Evolutionary conservation across 2,888 invertebrate species (phyloP).

Genomic region (Drosophila picticornis): DNA sequence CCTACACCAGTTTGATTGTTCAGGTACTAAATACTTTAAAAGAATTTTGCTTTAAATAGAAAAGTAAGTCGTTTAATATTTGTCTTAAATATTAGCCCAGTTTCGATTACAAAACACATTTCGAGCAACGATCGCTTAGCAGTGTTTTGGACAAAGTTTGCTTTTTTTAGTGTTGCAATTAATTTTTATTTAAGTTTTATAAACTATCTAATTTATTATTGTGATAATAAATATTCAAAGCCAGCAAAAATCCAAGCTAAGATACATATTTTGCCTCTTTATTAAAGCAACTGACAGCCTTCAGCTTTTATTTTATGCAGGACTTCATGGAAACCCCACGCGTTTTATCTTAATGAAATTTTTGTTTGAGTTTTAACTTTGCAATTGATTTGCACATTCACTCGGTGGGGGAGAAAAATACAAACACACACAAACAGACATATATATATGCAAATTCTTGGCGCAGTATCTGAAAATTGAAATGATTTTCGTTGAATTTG

Average conservation of each 20-base stretch:
- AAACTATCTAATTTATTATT: neutral
- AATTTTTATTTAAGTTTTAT: neutral
- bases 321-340: constrained; percentile 15
- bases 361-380: constrained; percentile 50
- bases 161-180: neutral
- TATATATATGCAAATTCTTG: constrained; percentile 58
- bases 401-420: neutral
- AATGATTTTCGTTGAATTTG: constrained; percentile 73
- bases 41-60: neutral
- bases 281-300: constrained; percentile 13
- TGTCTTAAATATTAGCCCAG: neutral
- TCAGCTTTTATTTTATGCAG: neutral
- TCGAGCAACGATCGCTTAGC: neutral
- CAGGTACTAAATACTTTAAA: neutral
- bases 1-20: neutral
- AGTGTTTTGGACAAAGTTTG: neutral
- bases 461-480: constrained; percentile 65
- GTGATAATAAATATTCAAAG: neutral
- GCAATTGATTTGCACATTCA: constrained; percentile 56
- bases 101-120: neutral
- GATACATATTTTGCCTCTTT: neutral
- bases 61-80: neutral
- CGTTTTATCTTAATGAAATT: constrained; percentile 61
- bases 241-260: neutral
- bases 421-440: neutral